Base-by-base conservation (phyloP, 2,888 invertebrate species). In the Geotrupes spiniger region DNA sequence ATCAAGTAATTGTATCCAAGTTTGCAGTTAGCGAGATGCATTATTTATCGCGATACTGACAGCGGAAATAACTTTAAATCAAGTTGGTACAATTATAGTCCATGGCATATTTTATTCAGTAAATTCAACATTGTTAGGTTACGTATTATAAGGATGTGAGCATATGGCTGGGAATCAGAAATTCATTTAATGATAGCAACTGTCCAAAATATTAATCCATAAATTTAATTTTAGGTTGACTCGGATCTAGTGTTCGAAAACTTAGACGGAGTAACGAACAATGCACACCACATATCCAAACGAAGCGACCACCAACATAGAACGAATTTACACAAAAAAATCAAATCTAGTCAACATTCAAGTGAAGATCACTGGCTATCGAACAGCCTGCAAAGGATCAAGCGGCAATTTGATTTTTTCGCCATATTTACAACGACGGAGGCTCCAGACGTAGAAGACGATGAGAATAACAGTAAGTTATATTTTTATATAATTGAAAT, bases 241-340 rank as follows among this genome's bases (percentile, higher is more conserved):
- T 63, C 68, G 26, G 74, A 74, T 56, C 58, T 74, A 62, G 69
- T 72, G 43, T 74, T 74, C 56, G 74, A 74, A 54, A 68, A 52
- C 48, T 63, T 66, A 58, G 56, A 62, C 54, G 58, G 55, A 59
- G 57, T 56, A 48, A 44, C 53, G 41, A 57, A 63, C 42, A 59
- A 57, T 46, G 61, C 63, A 29, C 63, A 62, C 41, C 63, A 64
- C 52, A 63, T 65, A 63, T 54, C 59, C 48, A 59, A 60, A 53
- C 58, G 60, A 44, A 29, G 49, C 29, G 42, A 40, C 10, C 42
- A 49, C 36, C 48, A 21, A 21, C 21, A 45, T 41, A 45, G 39
- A 28, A 40, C 44, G 26, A 46, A 41, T 46, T 41, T 36, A 11
- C 41, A 46, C 15, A 31, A 36, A 8, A 15, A 36, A 16, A 31